A percentile compares a stretch with the other conserved stretches of the same genome.
phyloP scores from a whole-genome alignment of 2,113 vertebrate genomes.

The Typhlomys cinereus region DNA sequence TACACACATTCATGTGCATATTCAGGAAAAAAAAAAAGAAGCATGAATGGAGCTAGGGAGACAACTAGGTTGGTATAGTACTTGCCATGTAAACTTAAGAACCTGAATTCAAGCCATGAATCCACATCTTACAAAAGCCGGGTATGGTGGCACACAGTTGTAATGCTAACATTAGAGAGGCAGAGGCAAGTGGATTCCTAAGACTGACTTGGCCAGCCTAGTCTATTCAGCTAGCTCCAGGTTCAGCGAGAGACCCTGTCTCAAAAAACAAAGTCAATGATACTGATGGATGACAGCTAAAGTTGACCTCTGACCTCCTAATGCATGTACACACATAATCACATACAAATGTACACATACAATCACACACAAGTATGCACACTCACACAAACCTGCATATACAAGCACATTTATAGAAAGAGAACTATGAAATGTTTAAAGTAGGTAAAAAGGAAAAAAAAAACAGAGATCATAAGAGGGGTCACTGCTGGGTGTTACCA shows the following conservation, averaged over 20 bases:
- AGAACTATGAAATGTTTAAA: neutral
- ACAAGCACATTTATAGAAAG: neutral
- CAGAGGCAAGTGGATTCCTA: neutral
- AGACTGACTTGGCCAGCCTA: neutral
- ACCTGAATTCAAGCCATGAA: neutral
- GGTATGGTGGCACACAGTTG: neutral
- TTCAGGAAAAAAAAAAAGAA: no score
- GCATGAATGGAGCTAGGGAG: no score
- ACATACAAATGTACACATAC: neutral
- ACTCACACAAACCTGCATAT: neutral
- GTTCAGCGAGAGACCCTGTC: neutral
- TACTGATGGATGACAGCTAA: neutral
- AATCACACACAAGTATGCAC: neutral
- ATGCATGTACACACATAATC: neutral
- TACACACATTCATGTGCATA: no score
- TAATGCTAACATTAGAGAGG: neutral
- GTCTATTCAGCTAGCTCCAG: no score
- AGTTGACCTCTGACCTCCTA: neutral
- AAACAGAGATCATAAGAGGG: neutral
- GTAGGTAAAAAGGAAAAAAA: neutral
- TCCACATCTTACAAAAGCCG: neutral
- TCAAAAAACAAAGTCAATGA: neutral
- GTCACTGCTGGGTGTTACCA: fast-evolving
- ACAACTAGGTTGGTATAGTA: no score
- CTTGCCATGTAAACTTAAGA: neutral